A percentile compares a stretch with the other conserved stretches of the same genome.
phyloP scores from a whole-genome alignment of 1,140 invertebrate species.

The Dinothrombium tinctorium region DNA sequence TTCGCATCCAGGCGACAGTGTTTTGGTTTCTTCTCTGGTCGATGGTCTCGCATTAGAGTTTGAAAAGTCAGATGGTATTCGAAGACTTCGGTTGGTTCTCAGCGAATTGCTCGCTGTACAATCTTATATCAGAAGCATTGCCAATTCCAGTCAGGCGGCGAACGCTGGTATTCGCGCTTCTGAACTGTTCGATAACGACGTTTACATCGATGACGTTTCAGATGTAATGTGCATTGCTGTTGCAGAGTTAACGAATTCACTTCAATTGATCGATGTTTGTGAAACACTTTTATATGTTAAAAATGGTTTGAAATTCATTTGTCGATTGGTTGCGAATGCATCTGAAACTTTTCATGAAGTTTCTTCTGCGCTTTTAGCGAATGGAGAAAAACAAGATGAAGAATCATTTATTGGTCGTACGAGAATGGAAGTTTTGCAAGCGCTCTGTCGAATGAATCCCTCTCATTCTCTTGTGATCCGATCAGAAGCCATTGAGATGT shows the following conservation, averaged over 20 bases:
- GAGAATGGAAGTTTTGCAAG: slow-evolving; percentile 42
- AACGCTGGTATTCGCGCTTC: slow-evolving; percentile 42
- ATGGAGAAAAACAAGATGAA: slow-evolving; percentile 69
- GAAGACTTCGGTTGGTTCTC: slow-evolving; percentile 57
- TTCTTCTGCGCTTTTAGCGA: slow-evolving; percentile 52
- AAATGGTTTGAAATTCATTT: slow-evolving; percentile 67
- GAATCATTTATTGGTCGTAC: slow-evolving; percentile 39
- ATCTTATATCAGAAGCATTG: background rate
- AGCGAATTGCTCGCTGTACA: slow-evolving; percentile 44
- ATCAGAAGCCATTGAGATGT: slow-evolving; percentile 42
- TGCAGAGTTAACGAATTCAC: slow-evolving; percentile 22
- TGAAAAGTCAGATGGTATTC: slow-evolving; percentile 70
- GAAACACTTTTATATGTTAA: slow-evolving; percentile 73
- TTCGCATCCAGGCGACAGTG: too few relatives aligned
- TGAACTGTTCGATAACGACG: slow-evolving; percentile 78
- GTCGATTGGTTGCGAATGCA: slow-evolving; percentile 64
- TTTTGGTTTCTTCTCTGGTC: too few relatives aligned
- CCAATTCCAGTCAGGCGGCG: background rate
- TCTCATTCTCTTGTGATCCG: slow-evolving; percentile 52
- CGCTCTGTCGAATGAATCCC: slow-evolving; percentile 71
- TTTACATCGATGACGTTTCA: slow-evolving; percentile 81
- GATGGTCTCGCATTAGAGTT: too few relatives aligned
- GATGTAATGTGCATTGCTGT: slow-evolving; percentile 82
- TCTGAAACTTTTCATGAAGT: slow-evolving; percentile 81
- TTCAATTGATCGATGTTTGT: slow-evolving; percentile 26